These are phyloP conservation scores for Drosophila gunungcola DNA, from an alignment of 1,140 invertebrate species.

Conservation along the genomic window DNA sequence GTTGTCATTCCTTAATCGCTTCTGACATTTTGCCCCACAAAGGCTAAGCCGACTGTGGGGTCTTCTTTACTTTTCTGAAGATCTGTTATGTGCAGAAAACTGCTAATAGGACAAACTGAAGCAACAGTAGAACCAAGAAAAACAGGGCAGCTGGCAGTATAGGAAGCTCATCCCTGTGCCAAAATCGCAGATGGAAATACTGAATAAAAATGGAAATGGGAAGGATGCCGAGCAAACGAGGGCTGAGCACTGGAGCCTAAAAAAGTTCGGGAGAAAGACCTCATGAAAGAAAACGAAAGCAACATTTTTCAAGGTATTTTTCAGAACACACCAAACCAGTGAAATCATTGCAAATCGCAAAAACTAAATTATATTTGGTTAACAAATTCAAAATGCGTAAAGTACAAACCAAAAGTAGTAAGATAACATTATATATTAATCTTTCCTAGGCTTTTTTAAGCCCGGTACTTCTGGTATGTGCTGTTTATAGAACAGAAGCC, in stretches of 20 bases:
- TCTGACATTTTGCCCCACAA: slow-evolving; percentile 27
- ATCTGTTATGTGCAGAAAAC: slow-evolving; percentile 19
- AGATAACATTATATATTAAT: slow-evolving; percentile 13
- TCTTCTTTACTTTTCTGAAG: slow-evolving; percentile 19
- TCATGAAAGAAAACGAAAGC: not conserved
- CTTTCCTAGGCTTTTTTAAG: slow-evolving; percentile 1
- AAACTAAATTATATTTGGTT: not conserved
- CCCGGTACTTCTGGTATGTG: too few species aligned
- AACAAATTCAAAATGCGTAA: not conserved
- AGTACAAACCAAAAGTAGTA: slow-evolving; percentile 3
- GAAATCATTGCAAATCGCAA: not conserved
- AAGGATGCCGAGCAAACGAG: slow-evolving; percentile 29
- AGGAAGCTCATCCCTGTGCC: slow-evolving; percentile 19
- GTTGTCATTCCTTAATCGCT: slow-evolving; percentile 39
- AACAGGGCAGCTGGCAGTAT: slow-evolving; percentile 31
- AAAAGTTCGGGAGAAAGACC: slow-evolving; percentile 13
- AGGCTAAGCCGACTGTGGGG: slow-evolving; percentile 23
- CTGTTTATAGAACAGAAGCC: too few species aligned
- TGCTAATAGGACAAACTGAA: slow-evolving; percentile 25
- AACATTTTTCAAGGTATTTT: slow-evolving; percentile 16
- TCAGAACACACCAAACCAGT: not conserved
- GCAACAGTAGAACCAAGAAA: slow-evolving; percentile 26
- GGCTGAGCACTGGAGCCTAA: slow-evolving; percentile 20
- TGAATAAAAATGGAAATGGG: slow-evolving; percentile 3
- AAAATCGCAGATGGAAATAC: slow-evolving; percentile 14